These are phyloP conservation scores for Caenorhabditis sp. DNA, from an alignment of 2,888 invertebrate species.

Conservation along the genomic window DNA sequence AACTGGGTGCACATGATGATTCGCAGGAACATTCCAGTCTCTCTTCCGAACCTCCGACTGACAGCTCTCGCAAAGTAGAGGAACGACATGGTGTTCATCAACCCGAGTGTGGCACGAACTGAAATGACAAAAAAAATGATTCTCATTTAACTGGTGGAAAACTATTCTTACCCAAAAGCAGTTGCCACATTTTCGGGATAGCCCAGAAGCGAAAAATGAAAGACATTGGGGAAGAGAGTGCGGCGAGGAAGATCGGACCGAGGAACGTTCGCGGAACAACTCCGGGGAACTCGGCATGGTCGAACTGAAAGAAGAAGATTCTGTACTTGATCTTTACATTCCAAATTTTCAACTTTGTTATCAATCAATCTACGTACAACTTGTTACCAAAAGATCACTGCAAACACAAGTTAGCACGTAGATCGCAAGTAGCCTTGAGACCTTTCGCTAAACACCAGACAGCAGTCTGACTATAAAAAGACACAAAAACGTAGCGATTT, in stretches of 20 bases:
- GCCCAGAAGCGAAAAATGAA: slow-evolving; percentile 64
- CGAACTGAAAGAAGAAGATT: slow-evolving; percentile 91
- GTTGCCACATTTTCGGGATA: slow-evolving; percentile 77
- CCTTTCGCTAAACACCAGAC: slow-evolving; percentile 40
- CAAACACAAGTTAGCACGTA: slow-evolving; percentile 19
- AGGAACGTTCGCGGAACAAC: slow-evolving; percentile 97
- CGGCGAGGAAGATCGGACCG: slow-evolving; percentile 90
- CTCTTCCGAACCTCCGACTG: slow-evolving; percentile 89
- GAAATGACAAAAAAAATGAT: slow-evolving; percentile 84
- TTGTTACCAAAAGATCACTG: slow-evolving; percentile 35
- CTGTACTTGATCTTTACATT: not conserved
- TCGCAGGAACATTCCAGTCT: slow-evolving; percentile 86
- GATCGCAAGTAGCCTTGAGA: slow-evolving; percentile 37
- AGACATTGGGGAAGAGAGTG: slow-evolving; percentile 62
- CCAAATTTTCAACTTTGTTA: not conserved
- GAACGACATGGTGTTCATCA: slow-evolving; percentile 89
- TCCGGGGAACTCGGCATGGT: slow-evolving; percentile 96
- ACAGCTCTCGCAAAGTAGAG: slow-evolving; percentile 89
- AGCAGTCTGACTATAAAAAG: slow-evolving; percentile 21
- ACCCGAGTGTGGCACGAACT: slow-evolving; percentile 91
- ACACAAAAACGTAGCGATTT: not conserved
- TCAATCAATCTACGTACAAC: slow-evolving; percentile 6
- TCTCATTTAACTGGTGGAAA: not conserved
- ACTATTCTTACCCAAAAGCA: slow-evolving; percentile 70
- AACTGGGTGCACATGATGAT: slow-evolving; percentile 92